phyloP scores from a whole-genome alignment of 2,113 vertebrate species.

The Sialia sialis region DNA sequence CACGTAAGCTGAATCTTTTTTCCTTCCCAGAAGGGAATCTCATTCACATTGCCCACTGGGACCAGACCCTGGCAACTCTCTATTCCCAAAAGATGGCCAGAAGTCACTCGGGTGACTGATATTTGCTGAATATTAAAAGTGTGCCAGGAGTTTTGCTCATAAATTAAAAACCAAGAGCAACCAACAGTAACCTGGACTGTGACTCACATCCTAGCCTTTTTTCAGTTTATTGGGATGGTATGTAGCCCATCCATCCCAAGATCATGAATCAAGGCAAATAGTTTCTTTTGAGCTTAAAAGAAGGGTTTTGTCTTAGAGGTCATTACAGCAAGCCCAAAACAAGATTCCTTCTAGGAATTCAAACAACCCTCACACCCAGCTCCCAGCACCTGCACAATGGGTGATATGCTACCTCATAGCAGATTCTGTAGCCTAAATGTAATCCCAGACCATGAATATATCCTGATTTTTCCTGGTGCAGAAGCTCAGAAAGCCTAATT shows the following conservation, averaged over 20 bases:
- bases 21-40: background rate
- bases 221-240: background rate
- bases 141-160: background rate
- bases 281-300: background rate
- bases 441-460: background rate
- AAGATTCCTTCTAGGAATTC: background rate
- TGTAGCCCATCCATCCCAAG: background rate
- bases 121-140: background rate
- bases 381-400: background rate
- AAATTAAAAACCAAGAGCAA: background rate
- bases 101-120: background rate
- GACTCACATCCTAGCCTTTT: background rate
- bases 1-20: background rate
- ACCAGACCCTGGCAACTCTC: background rate
- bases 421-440: background rate
- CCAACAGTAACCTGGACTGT: background rate
- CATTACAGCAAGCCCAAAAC: background rate
- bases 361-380: background rate
- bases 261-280: background rate
- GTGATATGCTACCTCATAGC: accelerated
- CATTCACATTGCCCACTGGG: background rate
- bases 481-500: background rate
- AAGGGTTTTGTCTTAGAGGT: background rate
- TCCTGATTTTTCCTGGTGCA: background rate
- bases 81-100: background rate